Evolutionary conservation across 2,113 vertebrate genomes (phyloP), one percentile per base, ranked within the genome.

Genomic region (Sylvia atricapilla): DNA sequence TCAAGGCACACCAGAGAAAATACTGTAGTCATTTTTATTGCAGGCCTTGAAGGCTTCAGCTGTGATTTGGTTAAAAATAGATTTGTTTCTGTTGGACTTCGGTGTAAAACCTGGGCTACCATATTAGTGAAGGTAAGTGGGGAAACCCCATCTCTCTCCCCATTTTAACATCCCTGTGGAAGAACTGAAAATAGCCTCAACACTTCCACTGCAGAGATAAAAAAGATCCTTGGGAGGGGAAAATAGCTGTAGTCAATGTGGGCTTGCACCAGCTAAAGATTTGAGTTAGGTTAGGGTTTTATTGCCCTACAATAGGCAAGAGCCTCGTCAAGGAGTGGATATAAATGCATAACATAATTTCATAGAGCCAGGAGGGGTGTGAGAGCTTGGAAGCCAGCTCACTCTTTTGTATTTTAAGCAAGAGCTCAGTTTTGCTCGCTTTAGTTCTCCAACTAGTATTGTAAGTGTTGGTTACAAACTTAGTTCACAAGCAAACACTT

Each of bases 351-450:
- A 91, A 79, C 9, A 41, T 58, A 47, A 81, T 95, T 74, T 90
- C 28, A 62, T 78, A 75, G 55, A 88, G 78, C 68, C 0, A 0
- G 55, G 49, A 50, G 6, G 62, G 15, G 25, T 0, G 0, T 1
- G 2, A 41, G 37, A 73, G 35, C 59, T 83, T 91, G 90, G 85
- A 86, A 94, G 47, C 15, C 66, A 84, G 49, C 64, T 68, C 19
- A 15, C 39, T 33, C 47, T 47, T 72, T 43, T 91, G 30, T 9
- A 64, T 90, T 70, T 50, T 77, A 70, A 67, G 56, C 2, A 6
- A 55, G 44, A 90, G 17, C 28, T 72, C 74, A 18, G 13, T 33
- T 92, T 80, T 90, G 47, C 76, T 94, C 68, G 7, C 50, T 91
- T 63, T 63, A 78, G 41, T 56, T 93, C 35, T 87, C 82, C 90